Conservation (phyloP, 2,797 vertebrate genomes). For the Potorous gilbertii region DNA sequence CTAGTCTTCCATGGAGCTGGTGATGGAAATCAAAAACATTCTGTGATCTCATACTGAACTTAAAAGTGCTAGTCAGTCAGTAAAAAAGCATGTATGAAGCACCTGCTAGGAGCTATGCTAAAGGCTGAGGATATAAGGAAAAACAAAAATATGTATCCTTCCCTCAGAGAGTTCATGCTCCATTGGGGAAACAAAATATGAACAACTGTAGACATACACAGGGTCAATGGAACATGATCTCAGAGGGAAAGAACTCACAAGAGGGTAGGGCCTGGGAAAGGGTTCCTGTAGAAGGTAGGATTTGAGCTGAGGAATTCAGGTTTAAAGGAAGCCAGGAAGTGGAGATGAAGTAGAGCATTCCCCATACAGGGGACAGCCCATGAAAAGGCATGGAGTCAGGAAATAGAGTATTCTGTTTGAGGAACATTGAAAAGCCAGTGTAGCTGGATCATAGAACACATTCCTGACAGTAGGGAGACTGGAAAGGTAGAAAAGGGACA, state of each 20-base stretch:
- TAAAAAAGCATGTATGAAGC: no score
- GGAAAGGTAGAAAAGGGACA: neutral
- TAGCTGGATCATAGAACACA: neutral
- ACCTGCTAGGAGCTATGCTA: no score
- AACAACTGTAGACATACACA: neutral
- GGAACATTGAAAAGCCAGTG: neutral
- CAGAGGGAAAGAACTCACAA: neutral
- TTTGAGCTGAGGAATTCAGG: neutral
- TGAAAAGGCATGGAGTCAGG: neutral
- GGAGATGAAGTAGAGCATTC: neutral
- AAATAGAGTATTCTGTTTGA: neutral
- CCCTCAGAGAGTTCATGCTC: no score
- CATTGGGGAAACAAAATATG: neutral
- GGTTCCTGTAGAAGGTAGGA: neutral
- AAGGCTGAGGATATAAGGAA: no score
- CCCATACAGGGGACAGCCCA: neutral
- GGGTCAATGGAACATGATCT: neutral
- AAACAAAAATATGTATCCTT: neutral
- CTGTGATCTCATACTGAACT: no score
- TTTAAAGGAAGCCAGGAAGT: neutral
- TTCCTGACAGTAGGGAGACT: neutral
- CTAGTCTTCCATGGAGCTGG: no score
- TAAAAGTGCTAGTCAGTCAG: no score
- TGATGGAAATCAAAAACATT: no score
- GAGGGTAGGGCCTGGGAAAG: neutral